Conservation (phyloP, 2,113 vertebrate genomes). For the Cacatua alba region DNA sequence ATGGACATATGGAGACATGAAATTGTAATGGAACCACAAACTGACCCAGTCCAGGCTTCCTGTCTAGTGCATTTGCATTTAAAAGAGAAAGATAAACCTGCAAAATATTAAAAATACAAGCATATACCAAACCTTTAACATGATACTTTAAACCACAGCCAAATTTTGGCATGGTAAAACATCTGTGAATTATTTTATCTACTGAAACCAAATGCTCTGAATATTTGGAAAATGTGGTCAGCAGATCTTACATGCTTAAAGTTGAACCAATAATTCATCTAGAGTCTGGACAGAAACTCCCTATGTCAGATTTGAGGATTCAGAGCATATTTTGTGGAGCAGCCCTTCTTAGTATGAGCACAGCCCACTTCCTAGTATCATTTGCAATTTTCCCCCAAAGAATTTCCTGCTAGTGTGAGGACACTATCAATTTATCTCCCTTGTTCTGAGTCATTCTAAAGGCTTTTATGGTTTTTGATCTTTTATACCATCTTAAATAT, state of each 20-base stretch:
- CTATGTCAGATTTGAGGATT: not conserved
- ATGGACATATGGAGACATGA: not conserved
- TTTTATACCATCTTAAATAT: not conserved
- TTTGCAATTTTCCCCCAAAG: not conserved
- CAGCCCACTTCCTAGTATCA: not conserved
- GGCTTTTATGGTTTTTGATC: not conserved
- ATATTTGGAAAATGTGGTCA: not conserved
- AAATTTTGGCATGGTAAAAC: not conserved
- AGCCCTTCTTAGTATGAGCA: not conserved
- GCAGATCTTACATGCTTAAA: not conserved
- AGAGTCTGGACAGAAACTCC: not conserved
- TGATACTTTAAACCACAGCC: not conserved
- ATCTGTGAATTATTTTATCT: conserved; percentile 10
- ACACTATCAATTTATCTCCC: not conserved
- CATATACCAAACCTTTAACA: not conserved
- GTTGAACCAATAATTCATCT: not conserved
- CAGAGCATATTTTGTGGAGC: not conserved
- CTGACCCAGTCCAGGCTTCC: not conserved
- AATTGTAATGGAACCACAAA: not conserved
- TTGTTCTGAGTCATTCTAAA: not conserved
- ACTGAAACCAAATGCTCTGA: not conserved
- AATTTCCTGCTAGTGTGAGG: not conserved
- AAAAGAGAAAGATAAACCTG: conserved; percentile 15
- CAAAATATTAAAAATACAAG: not conserved
- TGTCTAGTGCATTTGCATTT: not conserved